phyloP scores from a whole-genome alignment of 2,113 vertebrate species.

The Limnothrissa miodon region DNA sequence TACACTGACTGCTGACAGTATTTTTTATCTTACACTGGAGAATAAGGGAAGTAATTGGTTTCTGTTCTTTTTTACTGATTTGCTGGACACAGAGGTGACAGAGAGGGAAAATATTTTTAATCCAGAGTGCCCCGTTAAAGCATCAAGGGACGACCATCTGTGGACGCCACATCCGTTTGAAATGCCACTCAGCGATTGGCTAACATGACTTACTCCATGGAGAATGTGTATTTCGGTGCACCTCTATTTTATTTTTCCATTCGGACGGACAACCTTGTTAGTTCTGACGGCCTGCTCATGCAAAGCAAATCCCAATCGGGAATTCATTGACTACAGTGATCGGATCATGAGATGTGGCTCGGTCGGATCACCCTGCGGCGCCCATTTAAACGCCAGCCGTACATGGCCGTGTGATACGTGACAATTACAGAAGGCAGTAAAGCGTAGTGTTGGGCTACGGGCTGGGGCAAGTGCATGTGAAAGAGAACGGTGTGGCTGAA shows the following conservation, averaged over 20 bases:
- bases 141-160: slow-evolving; percentile 4
- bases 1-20: slow-evolving; percentile 9
- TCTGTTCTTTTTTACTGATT: slow-evolving; percentile 9
- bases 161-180: neutral
- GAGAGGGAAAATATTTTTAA: neutral
- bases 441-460: neutral
- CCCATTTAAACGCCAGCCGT: neutral
- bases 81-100: neutral
- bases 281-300: neutral
- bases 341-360: slow-evolving; percentile 4
- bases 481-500: neutral
- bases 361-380: neutral
- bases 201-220: neutral
- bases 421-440: slow-evolving; percentile 2
- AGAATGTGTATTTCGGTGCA: neutral
- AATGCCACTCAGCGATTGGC: neutral
- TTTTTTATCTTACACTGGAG: neutral
- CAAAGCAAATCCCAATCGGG: neutral
- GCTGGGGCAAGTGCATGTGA: neutral
- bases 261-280: neutral
- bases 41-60: neutral
- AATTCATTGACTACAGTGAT: neutral
- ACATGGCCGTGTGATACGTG: neutral
- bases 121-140: neutral
- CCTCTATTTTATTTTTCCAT: neutral